These are phyloP conservation scores for Neopipo cinnamomea DNA, from an alignment of 2,113 vertebrate genomes.

Conservation along the genomic window DNA sequence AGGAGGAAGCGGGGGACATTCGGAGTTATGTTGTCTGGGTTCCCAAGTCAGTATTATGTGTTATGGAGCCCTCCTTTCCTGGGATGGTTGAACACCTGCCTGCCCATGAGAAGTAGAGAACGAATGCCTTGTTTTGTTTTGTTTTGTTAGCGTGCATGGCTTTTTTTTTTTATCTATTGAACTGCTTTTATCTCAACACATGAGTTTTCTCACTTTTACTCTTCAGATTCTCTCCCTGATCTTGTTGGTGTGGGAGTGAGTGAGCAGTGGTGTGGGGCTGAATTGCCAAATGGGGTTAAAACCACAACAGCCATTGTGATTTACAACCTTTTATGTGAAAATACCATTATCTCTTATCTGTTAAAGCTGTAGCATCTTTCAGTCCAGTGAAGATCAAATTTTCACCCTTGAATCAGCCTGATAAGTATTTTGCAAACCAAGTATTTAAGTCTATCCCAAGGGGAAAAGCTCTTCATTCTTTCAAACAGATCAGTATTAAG, in stretches of 20 bases:
- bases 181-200: not conserved
- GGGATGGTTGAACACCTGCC: not conserved
- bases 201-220: not conserved
- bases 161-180: not conserved
- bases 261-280: not conserved
- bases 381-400: not conserved
- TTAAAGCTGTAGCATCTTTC: not conserved
- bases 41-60: not conserved
- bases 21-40: not conserved
- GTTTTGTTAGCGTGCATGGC: rapidly evolving
- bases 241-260: not conserved
- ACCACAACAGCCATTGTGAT: not conserved
- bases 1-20: not conserved
- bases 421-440: not conserved
- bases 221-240: not conserved
- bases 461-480: not conserved
- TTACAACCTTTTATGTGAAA: not conserved
- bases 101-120: not conserved
- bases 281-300: not conserved
- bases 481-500: not conserved
- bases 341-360: not conserved
- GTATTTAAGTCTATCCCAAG: not conserved
- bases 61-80: not conserved
- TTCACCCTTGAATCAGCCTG: not conserved
- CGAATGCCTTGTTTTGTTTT: not conserved